These are phyloP conservation scores for Naja naja DNA, from an alignment of 2,113 vertebrate genomes.

Conservation along the genomic window DNA sequence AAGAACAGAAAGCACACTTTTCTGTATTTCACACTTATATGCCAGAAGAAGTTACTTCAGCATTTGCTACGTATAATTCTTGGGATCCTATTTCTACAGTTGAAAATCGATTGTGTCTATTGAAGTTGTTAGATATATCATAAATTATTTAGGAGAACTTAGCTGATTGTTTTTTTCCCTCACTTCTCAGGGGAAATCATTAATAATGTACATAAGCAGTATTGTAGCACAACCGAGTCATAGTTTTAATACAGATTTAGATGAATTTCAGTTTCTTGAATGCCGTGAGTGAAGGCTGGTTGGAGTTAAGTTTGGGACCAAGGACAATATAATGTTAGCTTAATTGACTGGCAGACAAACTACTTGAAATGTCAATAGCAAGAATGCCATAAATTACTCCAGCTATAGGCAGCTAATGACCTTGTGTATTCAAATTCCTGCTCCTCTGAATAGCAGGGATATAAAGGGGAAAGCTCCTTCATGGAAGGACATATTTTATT, in stretches of 20 bases:
- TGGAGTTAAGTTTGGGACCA: not conserved
- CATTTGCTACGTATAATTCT: not conserved
- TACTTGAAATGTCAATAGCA: not conserved
- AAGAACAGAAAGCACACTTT: not conserved
- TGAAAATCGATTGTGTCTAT: not conserved
- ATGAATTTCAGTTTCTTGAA: not conserved
- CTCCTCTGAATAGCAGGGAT: conserved; percentile 19
- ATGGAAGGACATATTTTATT: conserved; percentile 68
- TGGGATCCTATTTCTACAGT: not conserved
- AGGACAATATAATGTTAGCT: not conserved
- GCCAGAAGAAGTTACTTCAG: not conserved
- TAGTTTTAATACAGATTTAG: not conserved
- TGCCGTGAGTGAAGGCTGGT: not conserved
- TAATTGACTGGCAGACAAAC: not conserved
- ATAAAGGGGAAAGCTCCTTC: conserved; percentile 3
- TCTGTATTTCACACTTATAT: not conserved
- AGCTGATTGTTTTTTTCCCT: not conserved
- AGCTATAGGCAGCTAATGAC: not conserved
- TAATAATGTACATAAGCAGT: not conserved
- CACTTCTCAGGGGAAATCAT: not conserved
- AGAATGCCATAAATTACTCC: not conserved
- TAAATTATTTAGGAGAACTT: not conserved
- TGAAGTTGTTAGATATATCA: not conserved
- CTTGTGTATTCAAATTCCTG: not conserved
- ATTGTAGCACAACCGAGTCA: too few species aligned